Evolutionary conservation across 2,888 invertebrate genomes (phyloP).

Genomic region (Hesperia comma): DNA sequence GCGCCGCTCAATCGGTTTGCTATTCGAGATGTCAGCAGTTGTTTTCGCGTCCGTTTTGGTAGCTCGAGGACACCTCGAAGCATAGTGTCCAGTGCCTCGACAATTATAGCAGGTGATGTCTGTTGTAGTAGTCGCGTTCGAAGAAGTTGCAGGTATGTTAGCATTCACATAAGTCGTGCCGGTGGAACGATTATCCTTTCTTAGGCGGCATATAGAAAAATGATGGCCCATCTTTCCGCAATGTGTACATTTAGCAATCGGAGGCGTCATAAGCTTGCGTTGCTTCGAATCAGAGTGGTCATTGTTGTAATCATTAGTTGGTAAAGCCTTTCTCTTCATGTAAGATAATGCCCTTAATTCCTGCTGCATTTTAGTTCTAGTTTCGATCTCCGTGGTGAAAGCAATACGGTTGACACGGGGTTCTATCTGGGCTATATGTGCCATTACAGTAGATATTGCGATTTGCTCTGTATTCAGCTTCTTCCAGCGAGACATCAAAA

Average conservation of each 20-base stretch:
- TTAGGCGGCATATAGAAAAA: no score
- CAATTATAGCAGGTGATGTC: no score
- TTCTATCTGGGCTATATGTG: slow-evolving; percentile 38
- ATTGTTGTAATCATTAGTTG: background rate
- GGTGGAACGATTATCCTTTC: no score
- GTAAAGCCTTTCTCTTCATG: background rate
- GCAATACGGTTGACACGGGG: slow-evolving; percentile 16
- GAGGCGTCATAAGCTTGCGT: background rate
- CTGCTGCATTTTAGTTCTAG: slow-evolving; percentile 5
- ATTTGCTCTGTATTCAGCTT: slow-evolving; percentile 30
- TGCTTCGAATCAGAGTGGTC: background rate
- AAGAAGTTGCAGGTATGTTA: no score
- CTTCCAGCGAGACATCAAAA: slow-evolving; percentile 18
- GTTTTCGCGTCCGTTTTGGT: no score
- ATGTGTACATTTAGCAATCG: no score
- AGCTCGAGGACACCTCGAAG: no score
- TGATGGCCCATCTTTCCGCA: no score
- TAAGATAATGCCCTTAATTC: slow-evolving; percentile 14
- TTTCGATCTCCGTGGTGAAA: slow-evolving; percentile 19
- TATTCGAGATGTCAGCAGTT: no score
- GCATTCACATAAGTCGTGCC: no score
- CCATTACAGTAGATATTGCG: slow-evolving; percentile 28
- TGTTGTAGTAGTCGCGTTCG: no score
- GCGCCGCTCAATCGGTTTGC: background rate
- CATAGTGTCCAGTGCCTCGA: no score